These are phyloP conservation scores for Mormoops blainvillei DNA, from an alignment of 2,113 vertebrate species.

Conservation along the genomic window DNA sequence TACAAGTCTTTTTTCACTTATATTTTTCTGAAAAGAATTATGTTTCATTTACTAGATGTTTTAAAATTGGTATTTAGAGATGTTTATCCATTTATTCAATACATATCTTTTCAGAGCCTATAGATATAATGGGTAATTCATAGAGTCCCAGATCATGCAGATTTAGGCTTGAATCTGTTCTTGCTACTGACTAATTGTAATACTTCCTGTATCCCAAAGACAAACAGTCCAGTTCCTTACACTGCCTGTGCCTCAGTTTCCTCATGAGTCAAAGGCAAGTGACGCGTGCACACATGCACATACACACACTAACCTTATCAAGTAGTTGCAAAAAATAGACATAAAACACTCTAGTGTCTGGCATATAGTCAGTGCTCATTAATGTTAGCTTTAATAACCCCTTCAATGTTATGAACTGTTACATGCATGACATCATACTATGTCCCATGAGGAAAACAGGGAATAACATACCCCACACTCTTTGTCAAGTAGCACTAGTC, in stretches of 20 bases:
- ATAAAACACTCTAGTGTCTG: neutral
- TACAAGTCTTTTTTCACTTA: neutral
- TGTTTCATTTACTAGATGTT: neutral
- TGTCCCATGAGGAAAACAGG: neutral
- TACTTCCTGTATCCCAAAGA: neutral
- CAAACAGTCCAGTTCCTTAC: neutral
- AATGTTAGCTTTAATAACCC: neutral
- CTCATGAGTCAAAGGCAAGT: neutral
- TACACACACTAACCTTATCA: neutral
- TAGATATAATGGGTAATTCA: neutral
- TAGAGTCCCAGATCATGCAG: neutral
- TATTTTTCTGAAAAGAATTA: neutral
- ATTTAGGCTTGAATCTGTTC: neutral
- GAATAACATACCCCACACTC: neutral
- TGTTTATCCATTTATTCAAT: neutral
- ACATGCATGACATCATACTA: too few relatives aligned
- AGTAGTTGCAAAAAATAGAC: neutral
- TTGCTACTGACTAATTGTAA: neutral
- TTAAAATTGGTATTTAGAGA: neutral
- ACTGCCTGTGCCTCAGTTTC: neutral
- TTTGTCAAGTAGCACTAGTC: neutral
- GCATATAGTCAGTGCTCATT: neutral
- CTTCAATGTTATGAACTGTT: neutral
- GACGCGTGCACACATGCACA: neutral
- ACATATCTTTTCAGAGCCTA: neutral